These are phyloP conservation scores for Biston betularia DNA, from an alignment of 2,888 invertebrate species.

Conservation along the genomic window DNA sequence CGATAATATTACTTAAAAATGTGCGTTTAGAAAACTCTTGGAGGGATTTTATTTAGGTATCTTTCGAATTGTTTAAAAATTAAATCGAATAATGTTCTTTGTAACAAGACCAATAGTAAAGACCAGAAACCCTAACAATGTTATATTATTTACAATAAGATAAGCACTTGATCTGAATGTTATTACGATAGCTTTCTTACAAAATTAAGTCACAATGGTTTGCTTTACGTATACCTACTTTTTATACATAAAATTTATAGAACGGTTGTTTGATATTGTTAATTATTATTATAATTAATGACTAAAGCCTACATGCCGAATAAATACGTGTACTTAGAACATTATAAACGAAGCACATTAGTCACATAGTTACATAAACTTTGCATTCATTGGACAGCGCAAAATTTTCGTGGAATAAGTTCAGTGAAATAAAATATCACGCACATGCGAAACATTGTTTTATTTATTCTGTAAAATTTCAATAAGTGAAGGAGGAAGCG, in stretches of 20 bases:
- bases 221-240: constrained; percentile 71
- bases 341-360: constrained; percentile 80
- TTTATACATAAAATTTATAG: constrained; percentile 71
- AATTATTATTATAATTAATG: constrained; percentile 52
- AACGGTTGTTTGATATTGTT: constrained; percentile 72
- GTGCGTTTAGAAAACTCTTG: not conserved
- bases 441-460: constrained; percentile 81
- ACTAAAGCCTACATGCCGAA: constrained; percentile 45
- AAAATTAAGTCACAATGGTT: constrained; percentile 38
- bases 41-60: not conserved
- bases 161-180: constrained; percentile 44
- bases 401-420: constrained; percentile 76
- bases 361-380: constrained; percentile 75
- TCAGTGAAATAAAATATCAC: constrained; percentile 83
- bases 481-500: no score
- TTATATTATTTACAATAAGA: not conserved
- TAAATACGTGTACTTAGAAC: constrained; percentile 63
- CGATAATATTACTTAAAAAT: not conserved
- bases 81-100: constrained; percentile 3
- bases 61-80: not conserved
- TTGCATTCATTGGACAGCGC: constrained; percentile 77
- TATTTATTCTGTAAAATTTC: constrained; percentile 49
- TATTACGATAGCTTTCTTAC: constrained; percentile 42
- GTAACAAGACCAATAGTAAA: constrained; percentile 24
- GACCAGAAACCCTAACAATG: constrained; percentile 4